These are phyloP conservation scores for Argynnis bischoffii DNA, from an alignment of 2,888 invertebrate genomes.

Conservation along the genomic window DNA sequence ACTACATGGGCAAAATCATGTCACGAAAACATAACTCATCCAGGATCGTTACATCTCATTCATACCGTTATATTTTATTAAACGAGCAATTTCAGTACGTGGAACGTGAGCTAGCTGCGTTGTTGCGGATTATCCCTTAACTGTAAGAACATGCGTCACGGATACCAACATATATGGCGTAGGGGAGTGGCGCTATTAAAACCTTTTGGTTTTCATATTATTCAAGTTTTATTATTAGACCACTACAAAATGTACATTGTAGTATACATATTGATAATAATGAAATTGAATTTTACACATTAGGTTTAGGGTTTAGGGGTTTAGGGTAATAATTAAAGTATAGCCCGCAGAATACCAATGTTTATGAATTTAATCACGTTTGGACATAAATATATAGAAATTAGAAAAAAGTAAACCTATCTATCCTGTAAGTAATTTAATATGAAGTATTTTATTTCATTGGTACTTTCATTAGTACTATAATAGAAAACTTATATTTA, in stretches of 20 bases:
- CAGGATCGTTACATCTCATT: constrained; percentile 22
- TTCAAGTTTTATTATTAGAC: not conserved
- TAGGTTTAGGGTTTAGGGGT: too few relatives aligned
- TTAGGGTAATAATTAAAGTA: too few relatives aligned
- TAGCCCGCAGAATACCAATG: too few relatives aligned
- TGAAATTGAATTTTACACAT: too few relatives aligned
- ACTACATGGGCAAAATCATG: not conserved
- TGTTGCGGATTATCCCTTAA: constrained; percentile 40
- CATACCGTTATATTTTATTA: constrained; percentile 31
- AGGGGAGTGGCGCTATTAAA: constrained; percentile 30
- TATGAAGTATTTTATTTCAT: too few relatives aligned
- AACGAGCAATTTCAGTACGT: constrained; percentile 22
- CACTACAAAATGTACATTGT: not conserved
- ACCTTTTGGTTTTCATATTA: constrained; percentile 18
- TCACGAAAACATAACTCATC: constrained; percentile 16
- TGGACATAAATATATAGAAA: too few relatives aligned
- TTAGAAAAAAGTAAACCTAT: too few relatives aligned
- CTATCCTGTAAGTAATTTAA: too few relatives aligned
- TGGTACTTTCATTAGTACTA: too few relatives aligned
- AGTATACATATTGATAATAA: not conserved
- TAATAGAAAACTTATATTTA: too few relatives aligned
- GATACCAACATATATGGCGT: constrained; percentile 25
- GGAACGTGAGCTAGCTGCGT: constrained; percentile 37
- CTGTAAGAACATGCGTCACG: constrained; percentile 36
- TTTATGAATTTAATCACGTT: too few relatives aligned